These are phyloP conservation scores for Neocrepidodera transversa DNA, from an alignment of 2,888 invertebrate species.

Conservation along the genomic window DNA sequence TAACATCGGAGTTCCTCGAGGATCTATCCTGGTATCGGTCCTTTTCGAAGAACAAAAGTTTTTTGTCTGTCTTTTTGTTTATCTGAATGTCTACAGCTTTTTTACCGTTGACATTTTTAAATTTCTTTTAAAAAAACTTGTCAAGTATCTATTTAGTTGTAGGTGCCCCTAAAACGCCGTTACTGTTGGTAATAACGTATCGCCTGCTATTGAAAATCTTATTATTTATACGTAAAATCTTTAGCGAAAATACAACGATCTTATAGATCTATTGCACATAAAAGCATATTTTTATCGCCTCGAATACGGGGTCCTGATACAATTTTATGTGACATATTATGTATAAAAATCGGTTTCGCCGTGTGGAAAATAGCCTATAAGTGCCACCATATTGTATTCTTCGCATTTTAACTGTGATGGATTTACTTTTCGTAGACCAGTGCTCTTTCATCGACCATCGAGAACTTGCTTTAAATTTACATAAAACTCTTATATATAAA, in stretches of 20 bases:
- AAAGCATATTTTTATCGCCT: conserved; percentile 56
- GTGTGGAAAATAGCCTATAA: conserved; percentile 62
- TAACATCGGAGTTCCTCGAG: too few species aligned
- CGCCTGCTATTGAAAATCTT: conserved; percentile 30
- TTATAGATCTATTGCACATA: conserved; percentile 59
- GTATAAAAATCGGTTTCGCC: conserved; percentile 62
- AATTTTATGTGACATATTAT: conserved; percentile 62
- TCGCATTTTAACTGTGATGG: conserved; percentile 55
- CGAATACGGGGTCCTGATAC: conserved; percentile 53
- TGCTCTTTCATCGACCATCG: conserved; percentile 45
- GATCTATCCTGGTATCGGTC: too few species aligned
- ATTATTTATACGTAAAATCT: conserved; percentile 57
- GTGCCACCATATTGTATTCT: conserved; percentile 56
- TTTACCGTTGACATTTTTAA: too few species aligned
- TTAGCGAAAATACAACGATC: conserved; percentile 56
- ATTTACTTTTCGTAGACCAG: conserved; percentile 47
- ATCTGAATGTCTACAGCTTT: too few species aligned
- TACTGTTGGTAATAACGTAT: neutral
- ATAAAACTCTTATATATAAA: conserved; percentile 46
- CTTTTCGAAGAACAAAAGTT: too few species aligned
- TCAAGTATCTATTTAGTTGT: too few species aligned
- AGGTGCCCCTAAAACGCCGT: too few species aligned
- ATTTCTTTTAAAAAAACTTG: too few species aligned
- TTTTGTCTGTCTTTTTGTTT: too few species aligned
- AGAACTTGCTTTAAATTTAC: conserved; percentile 45